Percentiles rank a stretch among this genome's conserved stretches.
These are phyloP conservation scores for Agrypnus murinus DNA, from an alignment of 2,888 invertebrate genomes.

Conservation along the genomic window DNA sequence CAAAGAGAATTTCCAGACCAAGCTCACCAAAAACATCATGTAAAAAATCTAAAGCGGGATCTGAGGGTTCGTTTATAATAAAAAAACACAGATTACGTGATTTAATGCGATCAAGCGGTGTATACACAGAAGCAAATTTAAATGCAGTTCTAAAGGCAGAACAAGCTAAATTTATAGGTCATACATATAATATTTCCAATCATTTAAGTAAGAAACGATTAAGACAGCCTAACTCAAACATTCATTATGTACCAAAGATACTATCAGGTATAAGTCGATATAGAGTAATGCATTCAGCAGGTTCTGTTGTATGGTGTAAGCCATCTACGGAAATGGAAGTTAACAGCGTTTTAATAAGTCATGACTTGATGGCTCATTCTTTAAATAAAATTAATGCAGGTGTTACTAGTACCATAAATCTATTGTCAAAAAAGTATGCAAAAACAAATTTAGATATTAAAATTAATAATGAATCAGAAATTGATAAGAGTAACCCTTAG, in stretches of 20 bases:
- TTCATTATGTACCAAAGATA: slow-evolving; percentile 17
- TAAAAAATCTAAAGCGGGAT: background rate
- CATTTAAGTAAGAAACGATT: slow-evolving; percentile 15
- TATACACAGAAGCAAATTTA: background rate
- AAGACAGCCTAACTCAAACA: background rate
- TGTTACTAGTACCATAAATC: slow-evolving; percentile 9
- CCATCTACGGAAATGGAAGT: slow-evolving; percentile 38
- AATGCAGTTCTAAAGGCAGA: background rate
- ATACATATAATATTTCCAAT: slow-evolving; percentile 32
- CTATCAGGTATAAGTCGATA: slow-evolving; percentile 10
- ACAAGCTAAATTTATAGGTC: slow-evolving; percentile 23
- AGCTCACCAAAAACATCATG: background rate
- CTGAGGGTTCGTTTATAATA: background rate
- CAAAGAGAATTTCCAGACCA: background rate
- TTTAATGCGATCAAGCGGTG: background rate
- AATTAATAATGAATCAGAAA: background rate
- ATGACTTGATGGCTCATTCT: slow-evolving; percentile 22
- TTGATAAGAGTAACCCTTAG: too few relatives aligned
- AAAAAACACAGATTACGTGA: background rate
- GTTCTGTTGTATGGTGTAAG: background rate
- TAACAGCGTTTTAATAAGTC: slow-evolving; percentile 31
- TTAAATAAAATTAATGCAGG: slow-evolving; percentile 31
- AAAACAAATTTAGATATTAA: slow-evolving; percentile 17
- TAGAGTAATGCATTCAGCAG: slow-evolving; percentile 4
- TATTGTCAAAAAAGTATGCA: slow-evolving; percentile 14